A percentile compares a stretch with the other conserved stretches of the same genome.
phyloP scores from a whole-genome alignment of 2,797 vertebrate genomes.

The Phataginus tetradactyla region DNA sequence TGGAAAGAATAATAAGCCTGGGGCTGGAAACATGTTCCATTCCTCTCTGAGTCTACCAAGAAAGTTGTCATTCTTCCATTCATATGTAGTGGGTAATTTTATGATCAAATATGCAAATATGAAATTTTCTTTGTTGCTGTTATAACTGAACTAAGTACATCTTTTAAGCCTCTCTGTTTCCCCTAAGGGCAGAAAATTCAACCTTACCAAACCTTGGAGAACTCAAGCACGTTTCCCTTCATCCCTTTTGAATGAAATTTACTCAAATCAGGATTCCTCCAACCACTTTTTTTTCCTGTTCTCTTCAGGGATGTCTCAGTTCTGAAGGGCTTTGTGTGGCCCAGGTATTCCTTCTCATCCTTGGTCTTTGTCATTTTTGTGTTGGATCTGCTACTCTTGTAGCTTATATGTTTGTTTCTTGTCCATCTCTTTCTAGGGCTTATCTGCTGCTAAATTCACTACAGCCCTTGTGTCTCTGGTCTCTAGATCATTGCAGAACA shows the following conservation, averaged over 20 bases:
- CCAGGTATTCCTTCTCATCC: neutral
- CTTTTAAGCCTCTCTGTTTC: neutral
- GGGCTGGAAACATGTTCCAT: neutral
- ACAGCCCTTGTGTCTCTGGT: neutral
- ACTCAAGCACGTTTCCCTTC: neutral
- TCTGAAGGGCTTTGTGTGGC: neutral
- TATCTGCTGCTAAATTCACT: neutral
- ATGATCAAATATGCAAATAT: neutral
- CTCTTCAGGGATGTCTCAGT: neutral
- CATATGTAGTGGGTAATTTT: neutral
- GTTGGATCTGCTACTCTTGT: neutral
- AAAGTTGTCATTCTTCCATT: neutral
- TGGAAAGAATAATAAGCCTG: neutral
- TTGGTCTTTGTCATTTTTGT: neutral
- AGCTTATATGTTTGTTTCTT: neutral
- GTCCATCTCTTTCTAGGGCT: neutral
- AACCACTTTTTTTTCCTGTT: neutral
- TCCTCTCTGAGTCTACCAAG: neutral
- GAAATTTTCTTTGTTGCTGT: conserved; percentile 41
- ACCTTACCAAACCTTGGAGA: neutral
- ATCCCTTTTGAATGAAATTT: neutral
- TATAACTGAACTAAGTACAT: neutral
- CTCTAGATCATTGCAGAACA: neutral
- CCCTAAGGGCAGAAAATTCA: neutral
- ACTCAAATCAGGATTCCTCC: neutral